phyloP scores from a whole-genome alignment of 2,888 invertebrate species.

The Masnerella sp. region DNA sequence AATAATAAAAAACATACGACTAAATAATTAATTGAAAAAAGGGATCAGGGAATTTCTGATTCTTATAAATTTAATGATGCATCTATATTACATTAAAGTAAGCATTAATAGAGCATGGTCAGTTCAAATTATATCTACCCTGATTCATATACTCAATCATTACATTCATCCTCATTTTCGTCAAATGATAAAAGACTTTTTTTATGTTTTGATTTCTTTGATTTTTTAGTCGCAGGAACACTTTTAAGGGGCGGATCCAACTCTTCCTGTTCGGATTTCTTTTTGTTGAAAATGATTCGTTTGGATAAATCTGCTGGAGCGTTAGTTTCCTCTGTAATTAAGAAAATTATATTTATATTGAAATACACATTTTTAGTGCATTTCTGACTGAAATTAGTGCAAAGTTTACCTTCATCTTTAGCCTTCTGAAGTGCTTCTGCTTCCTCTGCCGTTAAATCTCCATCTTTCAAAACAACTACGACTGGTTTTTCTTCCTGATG shows the following conservation, averaged over 20 bases:
- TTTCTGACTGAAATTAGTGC: not conserved
- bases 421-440: conserved; percentile 74
- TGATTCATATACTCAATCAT: too few relatives aligned
- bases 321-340: conserved; percentile 80
- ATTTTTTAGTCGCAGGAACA: conserved; percentile 26
- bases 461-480: conserved; percentile 80
- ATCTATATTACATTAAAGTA: too few relatives aligned
- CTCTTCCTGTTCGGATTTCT: conserved; percentile 57
- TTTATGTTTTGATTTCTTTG: conserved; percentile 65
- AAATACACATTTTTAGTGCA: not conserved
- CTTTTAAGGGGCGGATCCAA: conserved; percentile 62
- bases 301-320: conserved; percentile 81
- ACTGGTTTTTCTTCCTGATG: conserved; percentile 80
- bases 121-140: too few relatives aligned
- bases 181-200: conserved; percentile 71
- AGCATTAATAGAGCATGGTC: too few relatives aligned
- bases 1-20: too few relatives aligned
- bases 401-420: conserved; percentile 68
- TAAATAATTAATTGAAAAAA: too few relatives aligned
- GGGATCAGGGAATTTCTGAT: too few relatives aligned
- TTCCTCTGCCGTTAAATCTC: conserved; percentile 81
- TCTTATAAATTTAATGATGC: too few relatives aligned
- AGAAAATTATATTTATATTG: conserved; percentile 16
- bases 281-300: conserved; percentile 80
- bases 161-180: conserved; percentile 71